These are phyloP conservation scores for Tyto alba DNA, from an alignment of 2,113 vertebrate species.

Conservation along the genomic window DNA sequence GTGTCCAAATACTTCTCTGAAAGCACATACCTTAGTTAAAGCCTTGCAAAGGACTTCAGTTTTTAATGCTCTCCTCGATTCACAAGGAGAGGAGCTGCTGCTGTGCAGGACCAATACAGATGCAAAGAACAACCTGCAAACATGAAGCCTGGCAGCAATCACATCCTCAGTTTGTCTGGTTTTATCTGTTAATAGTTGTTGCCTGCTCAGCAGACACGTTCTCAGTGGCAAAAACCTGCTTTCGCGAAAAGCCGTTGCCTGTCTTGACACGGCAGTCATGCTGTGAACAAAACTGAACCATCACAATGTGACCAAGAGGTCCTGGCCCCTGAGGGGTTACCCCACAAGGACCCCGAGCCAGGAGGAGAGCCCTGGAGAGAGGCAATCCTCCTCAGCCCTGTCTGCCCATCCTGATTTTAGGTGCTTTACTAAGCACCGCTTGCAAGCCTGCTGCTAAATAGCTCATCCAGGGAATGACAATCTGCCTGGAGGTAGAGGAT, in stretches of 20 bases:
- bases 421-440: not conserved
- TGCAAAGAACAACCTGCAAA: not conserved
- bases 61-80: not conserved
- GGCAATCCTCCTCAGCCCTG: not conserved
- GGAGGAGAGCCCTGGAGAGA: not conserved
- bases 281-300: not conserved
- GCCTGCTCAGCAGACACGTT: not conserved
- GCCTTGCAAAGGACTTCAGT: not conserved
- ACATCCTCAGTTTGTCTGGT: not conserved
- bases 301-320: fast-evolving
- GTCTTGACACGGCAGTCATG: fast-evolving
- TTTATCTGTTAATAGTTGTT: not conserved
- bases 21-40: not conserved
- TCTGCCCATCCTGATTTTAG: not conserved
- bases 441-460: not conserved
- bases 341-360: not conserved
- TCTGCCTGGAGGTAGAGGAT: not conserved
- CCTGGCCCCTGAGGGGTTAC: not conserved
- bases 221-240: not conserved
- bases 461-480: not conserved
- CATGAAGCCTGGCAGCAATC: not conserved
- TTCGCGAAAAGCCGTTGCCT: not conserved
- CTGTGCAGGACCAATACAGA: fast-evolving
- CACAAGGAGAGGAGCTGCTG: not conserved
- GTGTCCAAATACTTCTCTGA: not conserved